Evolutionary conservation across 2,888 invertebrate genomes (phyloP).

Genomic region (Eupithecia dodoneata): DNA sequence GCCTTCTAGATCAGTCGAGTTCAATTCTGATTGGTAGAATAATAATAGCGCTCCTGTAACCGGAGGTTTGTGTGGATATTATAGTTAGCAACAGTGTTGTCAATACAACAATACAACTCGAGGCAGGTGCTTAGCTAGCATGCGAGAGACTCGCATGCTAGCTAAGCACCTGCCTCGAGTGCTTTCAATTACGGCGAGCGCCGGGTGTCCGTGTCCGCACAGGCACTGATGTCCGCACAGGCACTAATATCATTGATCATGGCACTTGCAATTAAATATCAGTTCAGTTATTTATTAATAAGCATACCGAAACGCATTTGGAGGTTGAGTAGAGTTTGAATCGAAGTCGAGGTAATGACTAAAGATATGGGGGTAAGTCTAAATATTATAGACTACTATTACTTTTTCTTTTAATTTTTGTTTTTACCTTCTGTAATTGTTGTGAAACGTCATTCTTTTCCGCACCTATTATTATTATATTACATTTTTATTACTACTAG

Average conservation of each 20-base stretch:
- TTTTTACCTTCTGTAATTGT: too few species aligned
- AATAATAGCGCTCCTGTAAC: constrained; percentile 38
- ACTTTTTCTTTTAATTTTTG: too few species aligned
- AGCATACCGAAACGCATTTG: too few species aligned
- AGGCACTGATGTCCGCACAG: not conserved
- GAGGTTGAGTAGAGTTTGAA: too few species aligned
- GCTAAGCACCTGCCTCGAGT: not conserved
- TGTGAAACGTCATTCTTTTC: too few species aligned
- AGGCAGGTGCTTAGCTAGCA: not conserved
- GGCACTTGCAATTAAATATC: not conserved
- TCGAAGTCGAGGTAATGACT: too few species aligned
- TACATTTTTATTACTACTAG: too few species aligned
- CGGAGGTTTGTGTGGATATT: constrained; percentile 18
- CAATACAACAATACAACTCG: too few species aligned
- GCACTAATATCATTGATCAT: not conserved
- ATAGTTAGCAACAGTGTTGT: constrained; percentile 61
- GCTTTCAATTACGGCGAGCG: not conserved
- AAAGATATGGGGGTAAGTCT: too few species aligned
- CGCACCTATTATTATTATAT: too few species aligned
- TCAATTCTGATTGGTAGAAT: not conserved
- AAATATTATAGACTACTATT: too few species aligned
- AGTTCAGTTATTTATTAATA: too few species aligned
- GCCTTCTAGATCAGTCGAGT: not conserved
- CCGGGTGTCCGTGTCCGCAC: not conserved
- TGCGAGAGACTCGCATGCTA: not conserved